phyloP scores from a whole-genome alignment of 2,797 vertebrate species.

The Anguilla megastoma region DNA sequence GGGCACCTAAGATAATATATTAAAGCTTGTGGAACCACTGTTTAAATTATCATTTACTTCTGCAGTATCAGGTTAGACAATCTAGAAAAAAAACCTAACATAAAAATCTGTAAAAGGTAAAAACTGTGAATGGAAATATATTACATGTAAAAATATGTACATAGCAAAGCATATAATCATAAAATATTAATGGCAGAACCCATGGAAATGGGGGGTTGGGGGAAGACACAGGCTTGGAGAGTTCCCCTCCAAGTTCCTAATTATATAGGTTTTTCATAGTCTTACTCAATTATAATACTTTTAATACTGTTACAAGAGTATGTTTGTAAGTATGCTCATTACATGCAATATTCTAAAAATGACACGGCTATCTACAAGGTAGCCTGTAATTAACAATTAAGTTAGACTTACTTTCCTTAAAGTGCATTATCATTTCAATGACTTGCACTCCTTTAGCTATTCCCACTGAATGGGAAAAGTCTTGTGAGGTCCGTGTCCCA shows the following conservation, averaged over 20 bases:
- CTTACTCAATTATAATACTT: neutral
- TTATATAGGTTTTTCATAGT: neutral
- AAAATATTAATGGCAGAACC: constrained; percentile 2
- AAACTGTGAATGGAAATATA: constrained; percentile 10
- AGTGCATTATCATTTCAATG: neutral
- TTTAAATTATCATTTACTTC: neutral
- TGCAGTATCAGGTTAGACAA: neutral
- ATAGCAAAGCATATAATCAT: neutral
- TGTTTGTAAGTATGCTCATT: neutral
- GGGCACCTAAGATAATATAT: neutral
- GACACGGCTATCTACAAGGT: neutral
- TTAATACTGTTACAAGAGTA: neutral
- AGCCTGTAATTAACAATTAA: neutral
- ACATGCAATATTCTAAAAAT: neutral
- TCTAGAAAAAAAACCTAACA: neutral
- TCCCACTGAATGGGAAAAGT: neutral
- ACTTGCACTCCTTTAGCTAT: neutral
- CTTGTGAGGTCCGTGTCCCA: neutral
- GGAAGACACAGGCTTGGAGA: neutral
- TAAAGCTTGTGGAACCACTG: neutral
- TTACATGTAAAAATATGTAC: constrained; percentile 3
- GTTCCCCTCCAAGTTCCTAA: neutral
- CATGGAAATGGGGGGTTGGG: neutral
- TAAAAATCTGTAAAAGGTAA: neutral
- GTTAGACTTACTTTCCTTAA: neutral